Base-by-base conservation (phyloP, 2,797 vertebrate genomes). In the Oryzias dopingdopingensis region DNA sequence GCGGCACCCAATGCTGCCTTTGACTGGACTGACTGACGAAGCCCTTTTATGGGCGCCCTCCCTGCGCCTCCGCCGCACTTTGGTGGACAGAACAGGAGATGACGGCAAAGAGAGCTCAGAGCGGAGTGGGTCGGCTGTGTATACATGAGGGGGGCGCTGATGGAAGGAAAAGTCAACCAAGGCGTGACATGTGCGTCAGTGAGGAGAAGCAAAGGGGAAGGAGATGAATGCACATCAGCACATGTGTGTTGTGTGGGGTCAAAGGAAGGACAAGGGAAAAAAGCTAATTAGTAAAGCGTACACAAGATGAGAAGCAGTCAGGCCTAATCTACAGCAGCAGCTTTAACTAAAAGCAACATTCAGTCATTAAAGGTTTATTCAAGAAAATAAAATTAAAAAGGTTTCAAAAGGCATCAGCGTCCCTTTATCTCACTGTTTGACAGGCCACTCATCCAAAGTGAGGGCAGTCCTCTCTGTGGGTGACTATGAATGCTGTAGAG, bases 271-370 rank as follows among this genome's bases (percentile, higher is more conserved):
- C 77, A 83, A 87, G 84, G 89, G 89, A 82, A 86, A 78, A 88
- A 83, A 94, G 93, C 90, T 88, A 84, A 94, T 96, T 96, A 98
- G 95, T 96, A 91, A 93, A 89, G 85, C 81, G 73, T 72, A 85
- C 72, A 87, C 23, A 83, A 72, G 74, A 86, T 85, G 82, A 77
- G 54, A 85, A 83, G 84, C 84, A 81, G 71, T 82, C 55, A 48
- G 59, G 80, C 70, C 56, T 80, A 57, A 49, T 68, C 77, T 77
- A 79, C 49, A 65, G 85, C 82, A 82, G 84, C 49, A 77, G 72
- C 81, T 72, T 77, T 70, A 85, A 79, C 76, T 84, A 72, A 78
- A 81, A 86, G 82, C 84, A 85, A 81, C 66, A 70, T 47, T 61
- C 83, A 70, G 79, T 78, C 78, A 70, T 67, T 62, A 68, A 26